Base-by-base conservation (phyloP, 2,797 vertebrate species). In the Streptopelia turtur region DNA sequence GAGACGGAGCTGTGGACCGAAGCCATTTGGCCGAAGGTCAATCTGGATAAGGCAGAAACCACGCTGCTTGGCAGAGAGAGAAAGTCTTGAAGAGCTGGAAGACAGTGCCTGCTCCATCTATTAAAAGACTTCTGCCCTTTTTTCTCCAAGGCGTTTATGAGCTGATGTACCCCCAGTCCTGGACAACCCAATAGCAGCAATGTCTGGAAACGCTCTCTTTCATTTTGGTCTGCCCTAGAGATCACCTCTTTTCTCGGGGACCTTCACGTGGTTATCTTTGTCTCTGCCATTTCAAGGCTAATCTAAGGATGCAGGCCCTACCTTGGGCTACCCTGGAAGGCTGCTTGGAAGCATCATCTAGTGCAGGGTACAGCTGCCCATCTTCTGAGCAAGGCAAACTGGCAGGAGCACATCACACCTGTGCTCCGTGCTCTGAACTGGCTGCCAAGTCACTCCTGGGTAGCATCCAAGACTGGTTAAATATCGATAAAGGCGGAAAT, bases 401-500 rank as follows among this genome's bases (percentile, higher is more conserved):
- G 96, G 96, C 94, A 96, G 92, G 89, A 87, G 71, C 6, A 4
- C 22, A 68, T 81, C 92, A 83, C 96, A 97, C 96, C 96, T 97
- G 95, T 96, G 94, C 94, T 96, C 94, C 84, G 24, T 81, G 92
- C 96, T 94, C 94, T 87, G 95, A 94, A 83, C 79, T 15, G 82
- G 41, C 91, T 96, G 96, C 95, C 96, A 96, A 89, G 45, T 71
- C 83, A 3, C 84, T 85, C 53, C 93, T 96, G 95, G 94, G 92
- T 35, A 28, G 24, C 25, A 10, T 71, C 95, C 95, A 96, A 95
- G 87, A 1, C 91, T 96, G 92, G 95, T 97, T 96, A 96, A 97
- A 97, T 95, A 95, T 94, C 94, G 92, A 95, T 92, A 94, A 96
- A 94, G 94, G 78, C 37, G 84, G 95, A 96, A 97, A 96, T 95